Evolutionary conservation across 2,797 vertebrate genomes (phyloP).

Genomic region (Botia kubotai): DNA sequence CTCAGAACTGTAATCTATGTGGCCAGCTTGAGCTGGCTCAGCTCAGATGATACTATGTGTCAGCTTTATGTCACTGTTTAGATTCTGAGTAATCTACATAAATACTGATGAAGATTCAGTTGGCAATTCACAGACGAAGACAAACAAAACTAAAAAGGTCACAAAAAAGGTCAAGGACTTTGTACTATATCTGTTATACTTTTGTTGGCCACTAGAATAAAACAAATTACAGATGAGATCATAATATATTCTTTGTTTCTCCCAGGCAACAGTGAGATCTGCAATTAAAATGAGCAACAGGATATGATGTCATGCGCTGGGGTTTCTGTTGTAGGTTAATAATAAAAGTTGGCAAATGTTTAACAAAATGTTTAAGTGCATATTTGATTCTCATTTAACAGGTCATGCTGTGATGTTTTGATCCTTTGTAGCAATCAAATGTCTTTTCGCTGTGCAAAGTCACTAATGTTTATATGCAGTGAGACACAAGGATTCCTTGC

Average conservation of each 20-base stretch:
- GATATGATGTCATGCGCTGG: constrained; percentile 12
- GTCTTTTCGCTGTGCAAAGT: too few species aligned
- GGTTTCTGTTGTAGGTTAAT: not conserved
- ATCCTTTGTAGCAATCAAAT: too few species aligned
- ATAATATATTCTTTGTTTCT: not conserved
- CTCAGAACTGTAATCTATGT: constrained; percentile 21
- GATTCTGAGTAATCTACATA: constrained; percentile 27
- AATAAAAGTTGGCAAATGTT: not conserved
- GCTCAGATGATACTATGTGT: constrained; percentile 11
- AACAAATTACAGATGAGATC: not conserved
- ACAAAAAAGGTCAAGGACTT: constrained; percentile 8
- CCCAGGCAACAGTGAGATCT: not conserved
- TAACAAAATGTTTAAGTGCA: too few species aligned
- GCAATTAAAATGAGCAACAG: constrained; percentile 1
- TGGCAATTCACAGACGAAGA: constrained; percentile 15
- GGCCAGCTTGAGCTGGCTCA: not conserved
- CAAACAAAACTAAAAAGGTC: constrained; percentile 36
- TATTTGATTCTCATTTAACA: too few species aligned
- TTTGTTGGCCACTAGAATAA: not conserved
- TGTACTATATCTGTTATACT: not conserved
- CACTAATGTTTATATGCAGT: too few species aligned
- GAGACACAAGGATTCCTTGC: too few species aligned
- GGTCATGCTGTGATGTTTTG: too few species aligned
- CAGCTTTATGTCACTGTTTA: constrained; percentile 4
- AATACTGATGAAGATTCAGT: constrained; percentile 26